phyloP scores from a whole-genome alignment of 2,797 vertebrate species.

The Acrocephalus scirpaceus region DNA sequence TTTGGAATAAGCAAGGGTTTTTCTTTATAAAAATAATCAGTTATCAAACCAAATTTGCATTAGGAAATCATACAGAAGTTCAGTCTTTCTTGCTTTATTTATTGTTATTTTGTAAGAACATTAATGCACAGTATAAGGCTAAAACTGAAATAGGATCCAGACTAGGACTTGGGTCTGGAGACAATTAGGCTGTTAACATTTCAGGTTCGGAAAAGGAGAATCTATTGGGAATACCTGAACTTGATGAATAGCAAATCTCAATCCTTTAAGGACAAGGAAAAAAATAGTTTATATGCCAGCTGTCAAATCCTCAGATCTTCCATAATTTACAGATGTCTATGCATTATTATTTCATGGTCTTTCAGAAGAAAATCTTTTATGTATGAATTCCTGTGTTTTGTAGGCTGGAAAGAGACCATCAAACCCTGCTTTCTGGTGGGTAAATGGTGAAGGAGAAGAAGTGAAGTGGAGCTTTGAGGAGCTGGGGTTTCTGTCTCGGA shows the following conservation, averaged over 20 bases:
- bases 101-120: background rate
- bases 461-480: constrained; percentile 85
- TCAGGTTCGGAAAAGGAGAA: background rate
- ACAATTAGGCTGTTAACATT: background rate
- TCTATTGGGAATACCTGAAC: background rate
- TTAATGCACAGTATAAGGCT: background rate
- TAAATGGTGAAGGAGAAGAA: constrained; percentile 72
- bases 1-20: background rate
- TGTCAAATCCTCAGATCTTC: background rate
- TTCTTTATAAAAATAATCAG: background rate
- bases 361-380: background rate
- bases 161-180: background rate
- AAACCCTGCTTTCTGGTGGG: constrained; percentile 85
- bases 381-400: background rate
- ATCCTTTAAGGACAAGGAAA: background rate
- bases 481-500: constrained; percentile 76
- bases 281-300: background rate
- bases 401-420: constrained; percentile 73
- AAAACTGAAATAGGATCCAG: background rate
- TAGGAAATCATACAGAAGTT: background rate
- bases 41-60: background rate
- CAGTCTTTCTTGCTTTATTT: background rate
- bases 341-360: background rate
- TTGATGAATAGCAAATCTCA: background rate
- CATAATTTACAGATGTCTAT: background rate